phyloP scores from a whole-genome alignment of 2,888 invertebrate species.

The Fabriciana adippe region DNA sequence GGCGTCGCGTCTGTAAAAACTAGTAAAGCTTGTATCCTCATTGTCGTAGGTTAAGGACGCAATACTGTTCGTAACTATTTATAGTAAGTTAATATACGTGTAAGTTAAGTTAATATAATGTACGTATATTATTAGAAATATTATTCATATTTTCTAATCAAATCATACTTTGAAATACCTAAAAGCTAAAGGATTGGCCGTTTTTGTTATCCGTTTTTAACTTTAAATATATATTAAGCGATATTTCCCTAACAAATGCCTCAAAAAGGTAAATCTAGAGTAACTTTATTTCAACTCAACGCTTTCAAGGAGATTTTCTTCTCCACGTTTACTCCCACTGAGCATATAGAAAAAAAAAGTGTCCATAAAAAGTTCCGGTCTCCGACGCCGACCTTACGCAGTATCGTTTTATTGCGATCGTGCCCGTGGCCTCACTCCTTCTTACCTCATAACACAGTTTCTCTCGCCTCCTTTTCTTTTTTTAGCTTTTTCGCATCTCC shows the following conservation, averaged over 20 bases:
- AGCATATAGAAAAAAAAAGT: slow-evolving; percentile 53
- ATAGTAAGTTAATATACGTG: background rate
- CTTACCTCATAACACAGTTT: slow-evolving; percentile 82
- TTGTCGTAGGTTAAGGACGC: slow-evolving; percentile 31
- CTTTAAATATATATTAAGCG: background rate
- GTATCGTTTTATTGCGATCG: slow-evolving; percentile 76
- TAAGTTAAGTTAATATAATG: no score
- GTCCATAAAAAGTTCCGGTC: slow-evolving; percentile 59
- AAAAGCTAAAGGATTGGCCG: no score
- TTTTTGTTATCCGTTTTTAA: background rate
- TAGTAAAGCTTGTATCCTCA: slow-evolving; percentile 26
- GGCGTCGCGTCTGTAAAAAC: slow-evolving; percentile 25
- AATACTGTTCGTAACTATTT: background rate
- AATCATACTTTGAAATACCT: no score
- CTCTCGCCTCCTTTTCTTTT: slow-evolving; percentile 53
- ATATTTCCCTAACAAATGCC: background rate
- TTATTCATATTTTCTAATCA: no score
- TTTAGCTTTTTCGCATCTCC: slow-evolving; percentile 25
- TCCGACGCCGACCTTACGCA: slow-evolving; percentile 68
- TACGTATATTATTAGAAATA: background rate
- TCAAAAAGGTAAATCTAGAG: slow-evolving; percentile 18
- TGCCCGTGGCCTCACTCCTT: slow-evolving; percentile 73
- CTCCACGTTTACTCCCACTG: slow-evolving; percentile 40
- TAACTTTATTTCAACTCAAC: slow-evolving; percentile 16
- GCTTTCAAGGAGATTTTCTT: slow-evolving; percentile 38